Conservation (phyloP, 2,797 vertebrate species). For the Oryzias sinensis region DNA sequence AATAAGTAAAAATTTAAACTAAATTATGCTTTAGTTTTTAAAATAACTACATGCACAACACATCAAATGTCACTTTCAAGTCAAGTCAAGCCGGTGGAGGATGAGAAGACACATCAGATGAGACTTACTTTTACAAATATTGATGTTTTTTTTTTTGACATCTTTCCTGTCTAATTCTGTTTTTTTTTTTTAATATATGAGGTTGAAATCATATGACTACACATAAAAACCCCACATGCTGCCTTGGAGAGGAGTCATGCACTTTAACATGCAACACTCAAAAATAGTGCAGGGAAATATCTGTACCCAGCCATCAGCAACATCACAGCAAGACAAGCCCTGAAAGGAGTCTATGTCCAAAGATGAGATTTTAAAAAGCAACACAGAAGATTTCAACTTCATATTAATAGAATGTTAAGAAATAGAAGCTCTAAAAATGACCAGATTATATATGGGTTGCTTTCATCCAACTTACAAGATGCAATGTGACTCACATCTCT, state of each 20-base stretch:
- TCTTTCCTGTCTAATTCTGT: not conserved
- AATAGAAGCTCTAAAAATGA: slow-evolving; percentile 17
- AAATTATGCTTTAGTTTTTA: too few relatives aligned
- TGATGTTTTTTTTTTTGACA: not conserved
- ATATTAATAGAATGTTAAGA: slow-evolving; percentile 14
- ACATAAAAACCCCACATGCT: slow-evolving; percentile 6
- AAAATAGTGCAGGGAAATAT: slow-evolving; percentile 5
- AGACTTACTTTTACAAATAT: not conserved
- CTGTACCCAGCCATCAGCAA: slow-evolving; percentile 8
- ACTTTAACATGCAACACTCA: not conserved
- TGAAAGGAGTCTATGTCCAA: slow-evolving; percentile 2
- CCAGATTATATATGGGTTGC: not conserved
- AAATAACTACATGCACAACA: too few relatives aligned
- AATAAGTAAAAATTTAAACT: too few relatives aligned
- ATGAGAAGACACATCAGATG: not conserved
- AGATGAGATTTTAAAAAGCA: slow-evolving; percentile 9
- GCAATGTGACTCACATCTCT: not conserved
- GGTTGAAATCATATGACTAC: slow-evolving; percentile 16
- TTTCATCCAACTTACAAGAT: not conserved
- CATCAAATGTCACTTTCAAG: not conserved
- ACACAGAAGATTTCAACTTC: slow-evolving; percentile 1
- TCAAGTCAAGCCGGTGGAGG: not conserved
- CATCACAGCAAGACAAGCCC: not conserved
- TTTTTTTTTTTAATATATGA: slow-evolving; percentile 10
- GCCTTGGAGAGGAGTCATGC: slow-evolving; percentile 3